Evolutionary conservation across 1,140 invertebrate genomes (phyloP), one percentile per base, ranked within the genome.

Genomic region (Sycophaga agraensis): DNA sequence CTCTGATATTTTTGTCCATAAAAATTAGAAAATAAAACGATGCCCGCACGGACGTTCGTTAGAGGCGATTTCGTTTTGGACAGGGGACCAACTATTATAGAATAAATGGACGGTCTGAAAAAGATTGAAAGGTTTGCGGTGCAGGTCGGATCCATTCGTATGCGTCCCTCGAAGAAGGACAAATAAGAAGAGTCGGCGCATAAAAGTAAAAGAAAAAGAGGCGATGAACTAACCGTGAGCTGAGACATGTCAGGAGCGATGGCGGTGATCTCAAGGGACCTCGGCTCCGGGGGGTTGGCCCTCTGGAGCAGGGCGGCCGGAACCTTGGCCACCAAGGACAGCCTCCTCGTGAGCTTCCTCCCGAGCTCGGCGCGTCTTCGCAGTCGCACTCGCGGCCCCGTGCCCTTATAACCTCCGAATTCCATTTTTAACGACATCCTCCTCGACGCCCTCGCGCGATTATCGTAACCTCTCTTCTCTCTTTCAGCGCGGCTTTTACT

Each of bases 191-290:
- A n/a, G n/a, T n/a, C n/a, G n/a, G n/a, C n/a, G n/a, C n/a, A n/a
- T n/a, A n/a, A n/a, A n/a, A n/a, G n/a, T 19, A 48, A 26, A 28
- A 26, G 45, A 21, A 19, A n/a, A 19, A 6, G 17, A 31, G 28
- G 28, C 28, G n/a, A n/a, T n/a, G n/a, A n/a, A 57, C 80, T 82
- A 50, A 84, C 82, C 64, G 77, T 76, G 40, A 82, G 72, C 61
- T 84, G 82, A 14, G 77, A 78, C 66, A 83, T 83, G 66, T 84
- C 82, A 12, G 82, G 82, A 4, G 78, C 82, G 48, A 84, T 83
- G 12, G 80, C 76, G 6, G 79, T 83, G 35, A 83, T 78, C 59
- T 83, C 82, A 57, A 83, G 66, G 26, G 73, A 45, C 40, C 68
- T 67, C 4, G 68, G 73, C 22, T 77, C 73, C 39, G 74, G 71